Evolutionary conservation across 2,113 vertebrate genomes (phyloP), one percentile per base, ranked within the genome.

Genomic region (Myotis yumanensis): DNA sequence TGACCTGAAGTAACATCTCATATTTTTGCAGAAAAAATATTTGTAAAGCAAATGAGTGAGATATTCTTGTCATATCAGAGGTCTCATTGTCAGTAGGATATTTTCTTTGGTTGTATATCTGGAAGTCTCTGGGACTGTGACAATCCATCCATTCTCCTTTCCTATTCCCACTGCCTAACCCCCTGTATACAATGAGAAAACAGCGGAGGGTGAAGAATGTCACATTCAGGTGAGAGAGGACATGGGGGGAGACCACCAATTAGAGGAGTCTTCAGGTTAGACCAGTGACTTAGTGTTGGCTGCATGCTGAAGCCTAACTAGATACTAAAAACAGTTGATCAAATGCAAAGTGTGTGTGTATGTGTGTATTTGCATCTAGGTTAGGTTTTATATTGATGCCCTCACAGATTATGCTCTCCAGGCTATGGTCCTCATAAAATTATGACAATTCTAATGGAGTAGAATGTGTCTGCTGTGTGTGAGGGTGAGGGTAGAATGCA

Each of bases 31-130:
- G 77, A 82, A 54, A 4, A 81, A 84, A 72, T 64, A 73, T 92
- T 85, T 68, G 66, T n/a, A 32, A 85, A 54, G 46, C 68, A 71
- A 82, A 32, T 51, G 25, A 62, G 18, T 40, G 72, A 92, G 25
- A 28, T 81, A 62, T 54, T 71, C 28, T 52, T 25, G 43, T n/a
- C 87, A 54, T 84, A 37, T 86, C 92, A 83, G 84, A 91, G 59
- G 28, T 87, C 37, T 76, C 52, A 25, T 51, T 71, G 16, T 76
- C n/a, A 43, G 59, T 9, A 52, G n/a, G 48, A 7, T 81, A 73
- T 90, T 96, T 91, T 72, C 76, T 86, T 89, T 77, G 69, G 54
- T 86, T 87, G 17, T 66, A 6, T 89, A 28, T 77, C 59, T 71
- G 80, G 37, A 91, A 71, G n/a, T 59, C 80, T 75, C 51, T 8